Evolutionary conservation across 2,888 invertebrate species (phyloP), one percentile per base, ranked within the genome.

Genomic region (Gastrophysa polygoni): DNA sequence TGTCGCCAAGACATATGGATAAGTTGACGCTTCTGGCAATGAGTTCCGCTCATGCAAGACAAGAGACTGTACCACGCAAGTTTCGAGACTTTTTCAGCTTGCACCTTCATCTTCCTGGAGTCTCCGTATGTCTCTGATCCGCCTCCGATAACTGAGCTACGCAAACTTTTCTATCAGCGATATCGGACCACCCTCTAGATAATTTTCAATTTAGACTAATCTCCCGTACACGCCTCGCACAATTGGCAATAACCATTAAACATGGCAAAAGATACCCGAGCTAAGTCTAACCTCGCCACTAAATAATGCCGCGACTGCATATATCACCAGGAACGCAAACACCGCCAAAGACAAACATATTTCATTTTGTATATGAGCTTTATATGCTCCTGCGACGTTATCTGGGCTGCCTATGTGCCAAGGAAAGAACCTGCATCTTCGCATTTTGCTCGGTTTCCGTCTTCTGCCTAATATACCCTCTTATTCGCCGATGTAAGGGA

Each of bases 241-340:
- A 78, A 78, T 78, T 76, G 76, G 78, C 78, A 78, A 78, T 78
- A 77, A 79, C 79, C 80, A 78, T 80, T 79, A 79, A 79, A 79
- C 75, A 78, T 70, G 71, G 73, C 75, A 74, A 75, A 77, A 77
- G 77, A 78, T 77, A 77, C 75, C 74, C 72, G 60, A 48, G 76
- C 75, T 78, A 77, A 77, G 75, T 77, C 75, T 77, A 77, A 77
- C 75, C 74, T 74, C 71, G 70, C 71, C 64, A 68, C 70, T 71
- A 76, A 77, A 77, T 77, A 77, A 77, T 75, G 77, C 77, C 73
- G 71, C 61, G 38, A 71, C 71, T 76, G 77, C 75, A 77, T 78
- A 77, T 77, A 78, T 77, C 76, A 77, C 72, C 68, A 70, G 65
- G 56, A 67, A 64, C 69, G 69, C 68, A 68, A 59, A 70, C 65